Evolutionary conservation across 2,888 invertebrate genomes (phyloP).

Genomic region (Clanis bilineata): DNA sequence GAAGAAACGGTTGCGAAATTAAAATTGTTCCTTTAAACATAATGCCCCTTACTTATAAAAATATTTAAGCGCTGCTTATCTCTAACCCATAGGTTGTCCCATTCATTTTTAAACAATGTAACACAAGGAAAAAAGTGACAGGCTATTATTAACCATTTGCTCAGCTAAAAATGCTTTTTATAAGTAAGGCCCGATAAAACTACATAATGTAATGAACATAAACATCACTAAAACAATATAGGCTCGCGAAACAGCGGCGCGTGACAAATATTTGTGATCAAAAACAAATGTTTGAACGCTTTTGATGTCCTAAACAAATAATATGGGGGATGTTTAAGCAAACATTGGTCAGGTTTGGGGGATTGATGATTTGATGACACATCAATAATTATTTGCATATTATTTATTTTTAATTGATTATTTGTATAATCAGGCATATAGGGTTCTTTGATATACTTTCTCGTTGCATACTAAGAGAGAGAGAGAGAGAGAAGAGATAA

Average conservation of each 20-base stretch:
- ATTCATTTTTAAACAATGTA: too few species aligned
- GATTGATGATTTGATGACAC: constrained; percentile 16
- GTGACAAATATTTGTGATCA: constrained; percentile 44
- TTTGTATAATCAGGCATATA: background rate
- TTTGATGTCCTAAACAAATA: constrained; percentile 31
- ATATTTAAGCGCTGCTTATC: too few species aligned
- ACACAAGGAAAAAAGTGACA: too few species aligned
- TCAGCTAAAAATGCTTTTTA: constrained; percentile 17
- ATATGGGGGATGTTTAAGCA: constrained; percentile 17
- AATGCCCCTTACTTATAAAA: too few species aligned
- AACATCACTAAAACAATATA: constrained; percentile 39
- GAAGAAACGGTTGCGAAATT: too few species aligned
- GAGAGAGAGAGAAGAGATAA: too few species aligned
- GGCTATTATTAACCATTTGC: too few species aligned
- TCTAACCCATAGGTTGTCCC: too few species aligned
- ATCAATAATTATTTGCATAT: constrained; percentile 12
- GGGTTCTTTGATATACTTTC: too few species aligned
- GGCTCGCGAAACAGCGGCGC: constrained; percentile 33
- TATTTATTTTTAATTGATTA: background rate
- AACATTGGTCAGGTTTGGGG: constrained; percentile 15
- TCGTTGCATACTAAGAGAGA: too few species aligned
- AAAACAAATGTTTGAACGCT: constrained; percentile 41
- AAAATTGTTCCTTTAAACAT: too few species aligned
- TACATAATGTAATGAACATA: constrained; percentile 22
- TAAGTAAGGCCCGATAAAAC: constrained; percentile 26